Conservation (phyloP, 1,140 invertebrate genomes). For the Coelopa frigida region DNA sequence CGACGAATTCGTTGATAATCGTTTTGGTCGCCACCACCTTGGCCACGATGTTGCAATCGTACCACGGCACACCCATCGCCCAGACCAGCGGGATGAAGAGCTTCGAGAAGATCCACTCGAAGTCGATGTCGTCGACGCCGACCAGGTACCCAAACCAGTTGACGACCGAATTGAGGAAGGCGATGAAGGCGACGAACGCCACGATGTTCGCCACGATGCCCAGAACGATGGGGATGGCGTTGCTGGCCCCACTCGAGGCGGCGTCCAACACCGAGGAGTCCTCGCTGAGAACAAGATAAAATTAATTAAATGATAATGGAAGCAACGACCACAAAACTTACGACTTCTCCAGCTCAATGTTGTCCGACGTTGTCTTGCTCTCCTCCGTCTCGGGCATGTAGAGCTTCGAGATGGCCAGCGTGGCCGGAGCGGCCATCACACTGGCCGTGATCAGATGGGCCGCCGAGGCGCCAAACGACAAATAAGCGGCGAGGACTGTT, state of each 20-base stretch:
- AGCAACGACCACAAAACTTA: conserved; percentile 39
- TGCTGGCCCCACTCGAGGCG: conserved; percentile 76
- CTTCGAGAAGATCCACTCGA: conserved; percentile 73
- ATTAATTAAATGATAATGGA: not conserved
- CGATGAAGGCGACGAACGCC: conserved; percentile 80
- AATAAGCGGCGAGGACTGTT: conserved; percentile 85
- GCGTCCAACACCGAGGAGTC: conserved; percentile 82
- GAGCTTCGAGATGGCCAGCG: conserved; percentile 82
- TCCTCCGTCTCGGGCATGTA: conserved; percentile 83
- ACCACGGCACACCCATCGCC: conserved; percentile 66
- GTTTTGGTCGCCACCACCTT: conserved; percentile 82
- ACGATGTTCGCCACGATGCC: conserved; percentile 88
- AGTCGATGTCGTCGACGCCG: conserved; percentile 50
- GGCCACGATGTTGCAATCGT: conserved; percentile 70
- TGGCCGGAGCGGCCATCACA: conserved; percentile 91
- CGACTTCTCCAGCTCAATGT: conserved; percentile 57
- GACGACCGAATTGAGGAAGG: conserved; percentile 73
- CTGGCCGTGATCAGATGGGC: conserved; percentile 80
- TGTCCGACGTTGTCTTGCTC: conserved; percentile 61
- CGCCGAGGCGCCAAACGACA: conserved; percentile 79
- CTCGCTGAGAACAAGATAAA: conserved; percentile 49
- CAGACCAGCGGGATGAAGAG: conserved; percentile 79
- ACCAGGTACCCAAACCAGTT: conserved; percentile 73
- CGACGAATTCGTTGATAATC: conserved; percentile 87
- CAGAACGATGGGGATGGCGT: conserved; percentile 73